These are phyloP conservation scores for Trachops cirrhosus DNA, from an alignment of 2,797 vertebrate genomes.

Conservation along the genomic window DNA sequence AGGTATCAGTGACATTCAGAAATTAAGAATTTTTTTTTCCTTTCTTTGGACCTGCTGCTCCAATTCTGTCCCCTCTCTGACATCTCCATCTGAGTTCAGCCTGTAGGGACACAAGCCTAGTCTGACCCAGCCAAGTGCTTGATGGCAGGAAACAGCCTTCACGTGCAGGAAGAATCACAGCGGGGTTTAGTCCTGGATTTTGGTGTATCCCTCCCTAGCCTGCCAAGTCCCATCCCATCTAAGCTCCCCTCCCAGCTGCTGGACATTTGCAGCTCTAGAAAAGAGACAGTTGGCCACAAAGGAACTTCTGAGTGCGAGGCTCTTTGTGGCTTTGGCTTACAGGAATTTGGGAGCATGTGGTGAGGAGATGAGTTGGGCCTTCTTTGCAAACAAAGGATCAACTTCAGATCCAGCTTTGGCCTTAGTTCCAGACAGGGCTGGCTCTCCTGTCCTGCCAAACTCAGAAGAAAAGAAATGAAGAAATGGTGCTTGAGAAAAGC, in stretches of 20 bases:
- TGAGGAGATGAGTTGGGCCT: background rate
- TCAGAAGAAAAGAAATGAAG: background rate
- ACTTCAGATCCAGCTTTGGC: background rate
- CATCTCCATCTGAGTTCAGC: background rate
- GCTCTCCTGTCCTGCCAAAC: background rate
- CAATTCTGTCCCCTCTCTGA: background rate
- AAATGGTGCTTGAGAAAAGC: background rate
- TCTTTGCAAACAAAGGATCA: conserved; percentile 17
- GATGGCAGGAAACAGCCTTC: background rate
- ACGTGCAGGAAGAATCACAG: background rate
- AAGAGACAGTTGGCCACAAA: background rate
- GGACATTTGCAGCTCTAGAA: background rate
- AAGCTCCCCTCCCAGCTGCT: background rate
- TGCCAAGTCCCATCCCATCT: background rate
- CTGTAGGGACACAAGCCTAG: background rate
- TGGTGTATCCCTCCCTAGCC: background rate
- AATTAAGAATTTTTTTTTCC: background rate
- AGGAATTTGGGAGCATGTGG: background rate
- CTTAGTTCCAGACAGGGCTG: background rate
- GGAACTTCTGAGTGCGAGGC: background rate
- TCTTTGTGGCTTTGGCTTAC: background rate
- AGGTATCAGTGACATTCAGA: background rate
- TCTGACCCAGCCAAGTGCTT: background rate
- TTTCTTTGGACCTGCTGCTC: background rate
- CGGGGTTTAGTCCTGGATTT: background rate